Evolutionary conservation across 2,888 invertebrate genomes (phyloP), one percentile per base, ranked within the genome.

Genomic region (Dryadula phaetusa): DNA sequence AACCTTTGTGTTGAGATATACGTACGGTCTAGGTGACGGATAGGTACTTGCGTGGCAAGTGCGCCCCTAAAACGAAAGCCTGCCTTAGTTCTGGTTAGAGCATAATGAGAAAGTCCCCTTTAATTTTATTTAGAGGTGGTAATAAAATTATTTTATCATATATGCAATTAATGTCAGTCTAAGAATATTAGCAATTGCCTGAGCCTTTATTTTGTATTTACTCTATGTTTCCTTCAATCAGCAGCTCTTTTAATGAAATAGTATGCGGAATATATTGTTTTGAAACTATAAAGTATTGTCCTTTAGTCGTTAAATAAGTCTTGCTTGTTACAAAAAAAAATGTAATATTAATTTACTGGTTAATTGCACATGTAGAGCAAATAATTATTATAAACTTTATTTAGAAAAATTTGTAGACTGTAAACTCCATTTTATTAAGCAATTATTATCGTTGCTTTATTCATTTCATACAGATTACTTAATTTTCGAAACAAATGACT

Each of bases 401-500:
- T 49, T 25, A 8, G 22, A 49, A n/a, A 16, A 28, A 28, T n/a
- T 28, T n/a, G n/a, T 49, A 49, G 7, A 16, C 10, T 28, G 6
- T 47, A 28, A 52, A 28, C 10, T 32, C n/a, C 8, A 32, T 16
- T 16, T 32, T 32, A 52, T 18, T 52, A 32, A 4, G n/a, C 18
- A 52, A 52, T 52, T 4, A 49, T 49, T 4, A 49, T 49, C n/a
- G 10, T 28, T 7, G 25, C n/a, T 28, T 37, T 56, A n/a, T n/a
- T 54, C 20, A 37, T 40, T 10, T 28, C 16, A 52, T 16, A 5
- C 32, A 52, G 10, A n/a, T 20, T 5, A 18, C n/a, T 3, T 4
- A 40, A 37, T 25, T 22, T 49, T 37, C 16, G 3, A 64, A 69
- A 66, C 44, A 65, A 54, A 42, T 58, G 20, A 32, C 63, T 58